phyloP scores from a whole-genome alignment of 2,888 invertebrate genomes.

The Uloborus plumipes region DNA sequence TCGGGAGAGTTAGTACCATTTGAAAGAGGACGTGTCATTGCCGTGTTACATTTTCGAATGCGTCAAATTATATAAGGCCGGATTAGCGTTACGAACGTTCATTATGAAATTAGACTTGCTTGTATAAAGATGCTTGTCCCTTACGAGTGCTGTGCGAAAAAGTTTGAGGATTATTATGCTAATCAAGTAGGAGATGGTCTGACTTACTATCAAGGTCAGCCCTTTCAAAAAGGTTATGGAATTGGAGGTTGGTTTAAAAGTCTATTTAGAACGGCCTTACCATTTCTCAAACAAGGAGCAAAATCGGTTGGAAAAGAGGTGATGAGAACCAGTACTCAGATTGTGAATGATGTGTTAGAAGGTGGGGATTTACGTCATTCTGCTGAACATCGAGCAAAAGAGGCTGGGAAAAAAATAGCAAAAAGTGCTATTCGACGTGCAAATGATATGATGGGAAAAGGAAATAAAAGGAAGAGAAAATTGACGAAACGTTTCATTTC shows the following conservation, averaged over 20 bases:
- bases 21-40: constrained; percentile 27
- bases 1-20: constrained; percentile 19
- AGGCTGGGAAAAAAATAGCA: background rate
- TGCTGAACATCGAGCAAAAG: constrained; percentile 1
- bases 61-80: background rate
- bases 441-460: constrained; percentile 1
- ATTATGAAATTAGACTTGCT: too few species aligned
- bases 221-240: constrained; percentile 18
- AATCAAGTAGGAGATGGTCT: constrained; percentile 16
- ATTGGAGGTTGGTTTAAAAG: constrained; percentile 1
- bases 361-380: background rate
- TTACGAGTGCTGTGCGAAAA: constrained; percentile 8
- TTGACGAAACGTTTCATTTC: constrained; percentile 22
- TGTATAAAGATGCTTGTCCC: too few species aligned
- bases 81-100: too few species aligned
- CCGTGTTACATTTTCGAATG: constrained; percentile 15
- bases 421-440: background rate
- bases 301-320: constrained; percentile 14
- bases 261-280: constrained; percentile 4
- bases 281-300: constrained; percentile 10
- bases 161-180: constrained; percentile 19
- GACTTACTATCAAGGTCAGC: constrained; percentile 3
- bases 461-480: constrained; percentile 37
- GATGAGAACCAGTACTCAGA: background rate
- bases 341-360: constrained; percentile 4